Evolutionary conservation across 1,140 invertebrate genomes (phyloP).

Genomic region (Drosophila kikkawai): DNA sequence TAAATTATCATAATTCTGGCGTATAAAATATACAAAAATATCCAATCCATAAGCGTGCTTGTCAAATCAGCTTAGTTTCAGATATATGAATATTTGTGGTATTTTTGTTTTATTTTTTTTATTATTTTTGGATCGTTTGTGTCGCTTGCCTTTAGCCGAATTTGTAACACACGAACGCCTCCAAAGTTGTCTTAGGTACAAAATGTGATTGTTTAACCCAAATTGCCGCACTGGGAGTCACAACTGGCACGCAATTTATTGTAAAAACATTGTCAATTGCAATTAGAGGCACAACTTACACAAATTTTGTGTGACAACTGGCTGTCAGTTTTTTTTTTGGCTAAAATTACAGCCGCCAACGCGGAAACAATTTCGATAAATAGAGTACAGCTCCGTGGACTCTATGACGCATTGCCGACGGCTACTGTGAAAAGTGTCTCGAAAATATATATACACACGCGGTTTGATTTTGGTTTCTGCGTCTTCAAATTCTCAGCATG

Average conservation of each 20-base stretch:
- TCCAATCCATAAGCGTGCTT: slow-evolving; percentile 50
- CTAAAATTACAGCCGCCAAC: slow-evolving; percentile 75
- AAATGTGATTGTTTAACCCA: slow-evolving; percentile 81
- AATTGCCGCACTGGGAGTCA: slow-evolving; percentile 40
- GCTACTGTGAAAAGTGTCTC: slow-evolving; percentile 59
- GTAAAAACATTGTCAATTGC: slow-evolving; percentile 81
- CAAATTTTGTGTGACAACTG: slow-evolving; percentile 63
- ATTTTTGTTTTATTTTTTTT: not conserved
- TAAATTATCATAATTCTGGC: slow-evolving; percentile 15
- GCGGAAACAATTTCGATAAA: slow-evolving; percentile 18
- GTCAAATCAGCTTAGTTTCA: slow-evolving; percentile 67
- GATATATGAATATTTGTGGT: slow-evolving; percentile 22
- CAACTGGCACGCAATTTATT: slow-evolving; percentile 74
- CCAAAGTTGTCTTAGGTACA: slow-evolving; percentile 59
- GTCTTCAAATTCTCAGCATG: slow-evolving; percentile 69
- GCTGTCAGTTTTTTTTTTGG: slow-evolving; percentile 69
- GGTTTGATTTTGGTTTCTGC: slow-evolving; percentile 9
- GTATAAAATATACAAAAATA: slow-evolving; percentile 20
- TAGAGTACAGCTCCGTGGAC: not conserved
- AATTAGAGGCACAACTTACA: slow-evolving; percentile 67
- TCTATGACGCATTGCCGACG: slow-evolving; percentile 71
- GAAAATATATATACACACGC: slow-evolving; percentile 35
- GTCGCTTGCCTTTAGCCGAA: slow-evolving; percentile 54
- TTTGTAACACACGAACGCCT: slow-evolving; percentile 79
- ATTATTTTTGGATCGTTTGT: slow-evolving; percentile 21